Evolutionary conservation across 2,113 vertebrate species (phyloP), one percentile per base, ranked within the genome.

Genomic region (Scomber japonicus): DNA sequence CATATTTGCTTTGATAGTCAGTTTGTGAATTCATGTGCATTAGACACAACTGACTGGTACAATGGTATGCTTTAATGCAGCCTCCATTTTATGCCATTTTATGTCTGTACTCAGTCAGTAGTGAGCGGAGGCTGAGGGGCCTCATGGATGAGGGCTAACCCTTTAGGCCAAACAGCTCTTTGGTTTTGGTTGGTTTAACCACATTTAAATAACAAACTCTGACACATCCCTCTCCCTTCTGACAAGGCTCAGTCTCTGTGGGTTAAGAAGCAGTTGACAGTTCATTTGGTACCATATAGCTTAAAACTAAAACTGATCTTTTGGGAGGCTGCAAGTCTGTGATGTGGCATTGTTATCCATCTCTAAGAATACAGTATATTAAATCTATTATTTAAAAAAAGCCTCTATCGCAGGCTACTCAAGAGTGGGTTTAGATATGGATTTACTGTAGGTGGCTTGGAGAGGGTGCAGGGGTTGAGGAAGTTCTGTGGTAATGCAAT

Each of bases 91-190:
- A 30, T 57, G 68, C n/a, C 54, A 48, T 54, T 62, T 77, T 60
- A 15, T 53, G 65, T 53, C 24, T 13, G 57, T 53, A 46, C 45
- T 69, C 51, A 79, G 74, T 80, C 44, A 27, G 1, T 2, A 51
- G 24, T 63, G 10, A 75, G 11, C 44, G 31, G 11, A 15, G 51
- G 31, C 15, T 48, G 17, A 51, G 54, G 82, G 67, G 78, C 68
- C 53, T 71, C 51, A 11, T 44, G 30, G 56, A 24, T 19, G 24
- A 57, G 11, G 27, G 21, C 4, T 68, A 21, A 21, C 21, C 21
- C 46, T 21, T 5, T 3, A 0, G 5, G 14, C 27, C 16, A 50
- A 57, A 51, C 12, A 16, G 14, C 27, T 44, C 30, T 30, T 62
- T 45, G 9, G 50, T 51, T 45, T 66, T 35, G 11, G 56, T 69